Base-by-base conservation (phyloP, 2,797 vertebrate species). In the Gallinago solitaria region DNA sequence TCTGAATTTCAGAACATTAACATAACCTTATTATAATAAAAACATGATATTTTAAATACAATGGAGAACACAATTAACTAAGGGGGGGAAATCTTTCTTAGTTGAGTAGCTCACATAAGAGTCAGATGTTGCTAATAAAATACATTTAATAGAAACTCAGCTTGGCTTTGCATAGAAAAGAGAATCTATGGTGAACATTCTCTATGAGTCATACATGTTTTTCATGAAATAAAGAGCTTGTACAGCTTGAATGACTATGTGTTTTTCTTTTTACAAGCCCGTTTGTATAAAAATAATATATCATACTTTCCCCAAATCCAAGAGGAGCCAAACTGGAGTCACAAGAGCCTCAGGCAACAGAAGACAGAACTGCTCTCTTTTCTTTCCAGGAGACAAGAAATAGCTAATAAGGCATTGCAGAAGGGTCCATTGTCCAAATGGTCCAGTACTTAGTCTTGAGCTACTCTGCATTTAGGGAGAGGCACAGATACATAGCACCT, bases 1-100 rank as follows among this genome's bases (percentile, higher is more conserved):
- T 92, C 59, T 91, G 80, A 96, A 95, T 93, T 96, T 96, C 81
- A 87, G 24, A 97, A 85, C 43, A 92, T 94, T 94, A 94, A 71
- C 9, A 56, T 87, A 88, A 95, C 5, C 23, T 90, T n/a, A 87
- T 93, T 95, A 82, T 45, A 91, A 92, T 85, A 96, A 96, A 96
- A 92, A 9, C 15, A 90, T 41, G 23, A 32, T 95, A 45, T 95
- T 96, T 96, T 90, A 90, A 96, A 95, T 65, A 47, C 23, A 95
- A 63, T 63, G 92, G 65, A 89, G 90, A 95, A 64, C 32, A 90
- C 53, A 94, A 43, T 96, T 95, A 96, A 91, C 86, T 83, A 95
- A 95, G 48, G 63, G 32, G 9, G 2, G 60, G 45, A 51, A 79
- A 51, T 19, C 47, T 91, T 96, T 97, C 85, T 78, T 95, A 95